Base-by-base conservation (phyloP, 1,140 invertebrate species). In the Chironomus tepperi region DNA sequence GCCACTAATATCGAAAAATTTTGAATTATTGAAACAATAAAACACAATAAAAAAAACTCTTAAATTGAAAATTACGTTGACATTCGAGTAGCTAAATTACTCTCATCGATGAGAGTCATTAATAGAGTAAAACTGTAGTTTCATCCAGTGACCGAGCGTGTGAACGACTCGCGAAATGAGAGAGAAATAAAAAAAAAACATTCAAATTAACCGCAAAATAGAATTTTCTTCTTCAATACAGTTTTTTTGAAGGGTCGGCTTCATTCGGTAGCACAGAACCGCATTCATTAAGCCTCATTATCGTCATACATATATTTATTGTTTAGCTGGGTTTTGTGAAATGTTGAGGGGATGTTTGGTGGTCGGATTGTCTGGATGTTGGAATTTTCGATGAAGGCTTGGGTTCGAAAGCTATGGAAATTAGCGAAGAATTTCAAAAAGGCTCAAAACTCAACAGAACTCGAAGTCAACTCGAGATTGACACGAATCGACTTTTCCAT, bases 211-310 rank as follows among this genome's bases (percentile, higher is more conserved):
- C 47, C 12, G n/a, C n/a, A n/a, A 12, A 57, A 57, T 57, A 47
- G 15, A 47, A 47, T 47, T 9, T 47, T 47, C 15, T 47, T 47
- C 43, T 47, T 47, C 15, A 47, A 47, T 57, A 12, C 12, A 57
- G 47, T 15, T 57, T 15, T 57, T n/a, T n/a, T n/a, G n/a, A 47
- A 47, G n/a, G n/a, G n/a, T n/a, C n/a, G 5, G 12, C 12, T 57
- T 57, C 47, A 57, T 57, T 57, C 47, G 15, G 47, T 57, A 15
- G 47, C 10, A 57, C 47, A 19, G 65, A 70, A 70, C 65, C 16
- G 18, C 65, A 70, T 70, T 70, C 65, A 70, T 70, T 70, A 70
- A 70, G 65, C 7, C 65, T 70, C 65, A 70, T 70, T 70, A 70
- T 70, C 65, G 18, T 70, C 65, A 15, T 21, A 19, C 65, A 70